Evolutionary conservation across 2,888 invertebrate species (phyloP), one percentile per base, ranked within the genome.

Genomic region (Nematopogon swammerdamellus): DNA sequence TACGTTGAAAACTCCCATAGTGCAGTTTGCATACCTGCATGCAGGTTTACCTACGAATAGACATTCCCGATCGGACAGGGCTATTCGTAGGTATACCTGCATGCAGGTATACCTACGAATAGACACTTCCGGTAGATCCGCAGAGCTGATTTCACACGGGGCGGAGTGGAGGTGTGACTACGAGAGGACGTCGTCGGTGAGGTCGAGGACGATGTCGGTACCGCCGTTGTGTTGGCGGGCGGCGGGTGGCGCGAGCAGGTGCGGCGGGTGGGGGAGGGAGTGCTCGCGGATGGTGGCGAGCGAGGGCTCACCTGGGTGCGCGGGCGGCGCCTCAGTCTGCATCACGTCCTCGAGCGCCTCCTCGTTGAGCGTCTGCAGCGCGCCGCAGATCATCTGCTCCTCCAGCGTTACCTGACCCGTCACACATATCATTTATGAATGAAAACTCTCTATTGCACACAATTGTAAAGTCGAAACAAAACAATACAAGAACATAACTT

Each of bases 341-440:
- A 91, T 72, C 44, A 94, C 92, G 74, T 95, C 95, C 76, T 95
- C 95, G 68, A 91, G 86, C 6, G 95, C 95, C 73, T 95, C 95
- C 77, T 95, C 95, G 72, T 93, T 95, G 29, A 95, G 80, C 0
- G 94, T 93, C 73, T 95, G 94, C 52, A 95, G 77, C 2, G 95
- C 94, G 53, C 95, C 95, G 71, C 93, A 93, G 57, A 95, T 95
- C 92, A 94, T 93, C 73, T 95, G 94, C 67, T 95, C 95, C 72
- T 95, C 95, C 58, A 95, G 81, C 0, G 95, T 95, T 51, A 95
- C 93, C 95, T 95, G 69, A n/a, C 18, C 63, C 68, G 8, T 25
- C 25, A 25, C 25, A 50, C 19, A 50, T 25, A 25, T 4, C 25
- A 25, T 8, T 8, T 25, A 25, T 25, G 25, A n/a, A n/a, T n/a